Evolutionary conservation across 2,888 invertebrate genomes (phyloP).

Genomic region (Microctonus hyperodae): DNA sequence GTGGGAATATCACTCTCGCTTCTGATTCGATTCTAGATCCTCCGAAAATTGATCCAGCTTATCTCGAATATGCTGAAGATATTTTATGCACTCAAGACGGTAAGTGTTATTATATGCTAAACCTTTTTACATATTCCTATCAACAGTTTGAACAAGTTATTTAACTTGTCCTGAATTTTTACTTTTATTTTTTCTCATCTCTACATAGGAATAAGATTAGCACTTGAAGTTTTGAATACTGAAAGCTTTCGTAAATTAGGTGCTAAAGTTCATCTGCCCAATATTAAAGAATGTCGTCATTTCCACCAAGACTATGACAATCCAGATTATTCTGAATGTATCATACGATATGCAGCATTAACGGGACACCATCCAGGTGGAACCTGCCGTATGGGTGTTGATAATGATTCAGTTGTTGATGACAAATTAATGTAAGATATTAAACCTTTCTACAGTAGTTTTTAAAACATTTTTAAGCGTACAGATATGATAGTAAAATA

Average conservation of each 20-base stretch:
- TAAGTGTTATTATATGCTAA: constrained; percentile 42
- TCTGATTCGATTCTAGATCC: constrained; percentile 68
- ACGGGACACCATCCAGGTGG: constrained; percentile 84
- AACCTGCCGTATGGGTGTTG: constrained; percentile 75
- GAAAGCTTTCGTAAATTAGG: constrained; percentile 69
- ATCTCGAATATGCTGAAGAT: constrained; percentile 71
- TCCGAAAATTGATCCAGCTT: constrained; percentile 79
- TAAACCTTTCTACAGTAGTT: neutral
- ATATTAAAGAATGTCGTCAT: constrained; percentile 69
- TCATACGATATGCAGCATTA: constrained; percentile 70
- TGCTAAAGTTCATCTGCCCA: constrained; percentile 72
- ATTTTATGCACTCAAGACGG: constrained; percentile 71
- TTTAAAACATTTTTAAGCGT: neutral
- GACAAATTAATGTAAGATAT: constrained; percentile 68
- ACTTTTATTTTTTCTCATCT: constrained; percentile 4
- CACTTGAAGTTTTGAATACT: constrained; percentile 66
- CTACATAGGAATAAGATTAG: constrained; percentile 66
- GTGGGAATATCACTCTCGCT: constrained; percentile 71
- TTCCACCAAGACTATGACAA: constrained; percentile 64
- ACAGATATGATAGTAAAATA: neutral
- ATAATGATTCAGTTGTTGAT: constrained; percentile 72
- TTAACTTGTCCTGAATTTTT: neutral
- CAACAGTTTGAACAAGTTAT: too few species aligned
- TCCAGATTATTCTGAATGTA: constrained; percentile 71
- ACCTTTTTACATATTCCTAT: too few species aligned